Evolutionary conservation across 2,797 vertebrate genomes (phyloP).

Genomic region (Alectoris magna): DNA sequence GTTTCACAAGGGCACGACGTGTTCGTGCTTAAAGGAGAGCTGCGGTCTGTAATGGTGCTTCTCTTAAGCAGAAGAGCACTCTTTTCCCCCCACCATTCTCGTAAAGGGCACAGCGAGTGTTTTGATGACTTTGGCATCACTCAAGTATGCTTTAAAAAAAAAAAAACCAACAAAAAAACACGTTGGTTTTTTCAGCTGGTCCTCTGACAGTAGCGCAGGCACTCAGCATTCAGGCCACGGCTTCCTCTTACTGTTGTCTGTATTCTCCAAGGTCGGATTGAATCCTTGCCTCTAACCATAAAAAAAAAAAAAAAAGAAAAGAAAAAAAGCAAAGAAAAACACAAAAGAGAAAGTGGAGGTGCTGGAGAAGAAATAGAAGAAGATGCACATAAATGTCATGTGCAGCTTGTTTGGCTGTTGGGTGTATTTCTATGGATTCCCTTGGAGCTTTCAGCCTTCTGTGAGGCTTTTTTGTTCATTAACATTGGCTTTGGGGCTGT

Average conservation of each 20-base stretch:
- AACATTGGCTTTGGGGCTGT: background rate
- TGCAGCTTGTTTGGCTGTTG: background rate
- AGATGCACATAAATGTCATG: background rate
- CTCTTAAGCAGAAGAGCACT: background rate
- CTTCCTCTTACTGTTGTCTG: background rate
- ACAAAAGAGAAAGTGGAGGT: background rate
- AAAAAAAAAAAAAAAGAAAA: background rate
- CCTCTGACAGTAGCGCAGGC: background rate
- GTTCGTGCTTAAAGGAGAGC: background rate
- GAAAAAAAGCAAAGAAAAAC: background rate
- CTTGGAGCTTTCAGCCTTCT: background rate
- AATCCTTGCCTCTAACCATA: conserved; percentile 44
- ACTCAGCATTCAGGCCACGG: conserved; percentile 24
- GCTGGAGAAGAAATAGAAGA: background rate
- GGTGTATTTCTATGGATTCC: background rate
- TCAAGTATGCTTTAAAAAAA: background rate
- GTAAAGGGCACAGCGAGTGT: background rate
- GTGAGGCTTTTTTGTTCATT: background rate
- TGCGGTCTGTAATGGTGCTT: fast-evolving
- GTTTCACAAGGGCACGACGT: fast-evolving
- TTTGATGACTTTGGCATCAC: background rate
- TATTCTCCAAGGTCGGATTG: background rate
- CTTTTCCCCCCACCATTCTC: background rate
- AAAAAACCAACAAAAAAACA: background rate
- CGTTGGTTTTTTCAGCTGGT: background rate